Evolutionary conservation across 2,888 invertebrate genomes (phyloP), one percentile per base, ranked within the genome.

Genomic region (Torymus aiolomorphi): DNA sequence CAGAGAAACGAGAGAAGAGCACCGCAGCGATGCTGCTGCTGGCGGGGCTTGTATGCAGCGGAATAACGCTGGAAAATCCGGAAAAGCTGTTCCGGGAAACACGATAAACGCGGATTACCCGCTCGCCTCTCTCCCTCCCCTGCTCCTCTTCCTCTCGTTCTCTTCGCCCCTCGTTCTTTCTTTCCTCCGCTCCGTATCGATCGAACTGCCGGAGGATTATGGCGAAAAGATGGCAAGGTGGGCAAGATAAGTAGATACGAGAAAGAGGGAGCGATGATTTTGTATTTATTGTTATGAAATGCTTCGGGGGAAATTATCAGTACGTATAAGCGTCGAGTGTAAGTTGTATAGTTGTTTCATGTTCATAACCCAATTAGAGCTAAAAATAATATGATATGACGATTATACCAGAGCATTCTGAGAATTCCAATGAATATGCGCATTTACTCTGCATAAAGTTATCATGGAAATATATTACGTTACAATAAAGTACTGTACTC

Each of bases 101-200:
- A 63, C 80, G 80, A 80, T 80, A 76, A 76, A 72, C 72, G 80
- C 54, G 62, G 72, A 76, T 80, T 80, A 80, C 76, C 42, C 71
- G 65, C 5, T 71, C 59, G 20, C n/a, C 56, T 13, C 42, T 52
- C 59, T 56, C 31, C 1, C 18, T 31, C 56, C 56, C 51, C 11
- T 18, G 16, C 54, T 65, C 24, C 42, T 10, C 14, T 57, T 49
- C n/a, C 24, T 13, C 16, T 72, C 42, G 20, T 12, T 24, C 31
- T 31, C 18, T 57, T 10, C 10, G 13, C 42, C 57, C 57, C 11
- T 62, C 13, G 31, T 65, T n/a, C 49, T 31, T 59, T 67, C 42
- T 20, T 42, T 63, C 49, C 66, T 51, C 13, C 49, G n/a, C 49
- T 70, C 13, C 20, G 3, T 57, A 62, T 72, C 62, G 72, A 73